Base-by-base conservation (phyloP, 2,888 invertebrate genomes). In the Andrena bicolor region DNA sequence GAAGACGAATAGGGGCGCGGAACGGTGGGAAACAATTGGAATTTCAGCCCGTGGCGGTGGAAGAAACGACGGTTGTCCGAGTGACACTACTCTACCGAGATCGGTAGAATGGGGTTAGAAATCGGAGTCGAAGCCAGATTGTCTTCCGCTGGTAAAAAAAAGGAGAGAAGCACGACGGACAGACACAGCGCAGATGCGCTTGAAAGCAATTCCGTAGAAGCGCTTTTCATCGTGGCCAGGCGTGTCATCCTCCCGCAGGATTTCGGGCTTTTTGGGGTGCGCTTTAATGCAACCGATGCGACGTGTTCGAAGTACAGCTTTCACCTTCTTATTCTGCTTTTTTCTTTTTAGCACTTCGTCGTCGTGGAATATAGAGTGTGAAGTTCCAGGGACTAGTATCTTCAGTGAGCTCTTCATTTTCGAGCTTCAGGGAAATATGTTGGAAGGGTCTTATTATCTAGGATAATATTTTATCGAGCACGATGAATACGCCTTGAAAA, bases 21-120 rank as follows among this genome's bases (percentile, higher is more conserved):
- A 2, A 20, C 16, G 48, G 32, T 26, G 48, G 48, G 32, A 28
- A 82, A 82, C 74, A 80, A 80, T 81, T 74, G 81, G 56, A 74
- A 80, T 80, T 80, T 72, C 66, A 71, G 26, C 60, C 32, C 16
- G 23, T 20, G 72, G 16, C 6, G 32, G 10, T 28, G 41, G 49
- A n/a, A 32, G 41, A 49, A 53, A 60, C 61, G 72, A 61, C 72
- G 79, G 68, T 64, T 71, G 76, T 82, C 74, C 80, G 76, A 77
- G 64, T 68, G 84, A 82, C 84, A 68, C 73, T 60, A 5, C 82
- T 60, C 41, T 41, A 16, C 16, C 74, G 79, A 70, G 78, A 78
- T 76, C 68, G 66, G 73, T 66, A 74, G 78, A 81, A 84, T 66
- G 58, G 78, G 66, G 78, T 84, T 81, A 72, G 81, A 70, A 66